phyloP scores from a whole-genome alignment of 2,113 vertebrate species.

The Galeopterus variegatus region DNA sequence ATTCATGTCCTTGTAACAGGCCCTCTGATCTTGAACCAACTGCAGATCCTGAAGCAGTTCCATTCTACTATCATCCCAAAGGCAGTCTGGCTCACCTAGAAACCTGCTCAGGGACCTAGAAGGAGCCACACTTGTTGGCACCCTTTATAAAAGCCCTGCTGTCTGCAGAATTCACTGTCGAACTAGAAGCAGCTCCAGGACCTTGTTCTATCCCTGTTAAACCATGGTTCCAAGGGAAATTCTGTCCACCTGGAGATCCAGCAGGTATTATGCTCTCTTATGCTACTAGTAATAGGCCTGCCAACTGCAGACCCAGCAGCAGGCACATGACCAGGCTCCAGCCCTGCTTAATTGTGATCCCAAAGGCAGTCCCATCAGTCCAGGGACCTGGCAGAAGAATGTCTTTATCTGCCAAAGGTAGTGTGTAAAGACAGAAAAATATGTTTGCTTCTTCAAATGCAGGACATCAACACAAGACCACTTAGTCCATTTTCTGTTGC shows the following conservation, averaged over 20 bases:
- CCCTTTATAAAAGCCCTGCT: background rate
- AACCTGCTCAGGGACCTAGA: background rate
- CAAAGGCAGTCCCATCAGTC: background rate
- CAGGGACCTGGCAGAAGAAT: background rate
- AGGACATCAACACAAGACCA: background rate
- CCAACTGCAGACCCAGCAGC: background rate
- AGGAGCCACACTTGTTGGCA: too few relatives aligned
- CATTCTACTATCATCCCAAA: background rate
- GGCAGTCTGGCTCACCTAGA: background rate
- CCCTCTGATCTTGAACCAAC: too few relatives aligned
- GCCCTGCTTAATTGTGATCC: background rate
- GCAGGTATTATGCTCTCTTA: background rate
- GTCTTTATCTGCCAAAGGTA: background rate
- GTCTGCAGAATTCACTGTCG: background rate
- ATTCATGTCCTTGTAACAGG: too few relatives aligned
- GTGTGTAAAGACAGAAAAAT: background rate
- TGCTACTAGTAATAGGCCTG: background rate
- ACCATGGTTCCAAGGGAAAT: too few relatives aligned
- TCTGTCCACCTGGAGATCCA: too few relatives aligned
- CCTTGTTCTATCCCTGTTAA: too few relatives aligned
- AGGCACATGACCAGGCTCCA: too few relatives aligned
- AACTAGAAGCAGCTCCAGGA: background rate
- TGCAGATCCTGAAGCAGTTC: background rate
- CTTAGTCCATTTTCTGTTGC: too few relatives aligned
- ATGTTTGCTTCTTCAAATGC: background rate